Percentiles rank a stretch among this genome's conserved stretches.
phyloP scores from a whole-genome alignment of 2,113 vertebrate species.

The Murina feae region DNA sequence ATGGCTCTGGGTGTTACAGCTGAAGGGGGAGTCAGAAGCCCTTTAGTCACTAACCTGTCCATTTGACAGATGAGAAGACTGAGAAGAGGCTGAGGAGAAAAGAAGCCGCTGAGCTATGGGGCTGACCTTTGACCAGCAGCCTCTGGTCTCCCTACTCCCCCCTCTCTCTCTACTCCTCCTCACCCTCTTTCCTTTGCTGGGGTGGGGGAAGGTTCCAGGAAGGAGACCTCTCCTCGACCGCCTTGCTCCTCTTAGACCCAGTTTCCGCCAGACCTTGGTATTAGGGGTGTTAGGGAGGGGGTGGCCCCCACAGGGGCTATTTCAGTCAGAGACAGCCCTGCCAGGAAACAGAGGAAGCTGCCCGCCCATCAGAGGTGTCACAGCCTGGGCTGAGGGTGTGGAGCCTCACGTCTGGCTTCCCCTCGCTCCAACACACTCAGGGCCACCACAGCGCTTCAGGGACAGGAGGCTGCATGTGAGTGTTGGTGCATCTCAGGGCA shows the following conservation, averaged over 20 bases:
- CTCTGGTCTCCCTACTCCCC: background rate
- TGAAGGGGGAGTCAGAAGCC: background rate
- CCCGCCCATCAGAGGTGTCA: background rate
- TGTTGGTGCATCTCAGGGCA: background rate
- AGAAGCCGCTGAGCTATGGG: background rate
- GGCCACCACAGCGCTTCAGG: background rate
- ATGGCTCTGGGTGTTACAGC: background rate
- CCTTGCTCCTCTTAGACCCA: background rate
- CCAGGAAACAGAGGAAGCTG: conserved; percentile 62
- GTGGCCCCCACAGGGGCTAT: conserved; percentile 8
- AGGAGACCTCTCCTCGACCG: background rate
- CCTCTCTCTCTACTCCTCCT: background rate
- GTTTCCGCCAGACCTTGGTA: conserved; percentile 45
- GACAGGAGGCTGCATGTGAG: conserved; percentile 49
- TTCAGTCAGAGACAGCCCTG: conserved; percentile 49
- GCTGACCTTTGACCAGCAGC: background rate
- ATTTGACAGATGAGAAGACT: background rate
- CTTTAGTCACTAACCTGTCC: background rate
- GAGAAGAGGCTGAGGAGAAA: background rate
- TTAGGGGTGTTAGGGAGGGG: conserved; percentile 10
- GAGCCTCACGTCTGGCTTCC: background rate
- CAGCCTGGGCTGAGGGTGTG: background rate
- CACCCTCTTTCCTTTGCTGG: background rate
- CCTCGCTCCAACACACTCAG: background rate
- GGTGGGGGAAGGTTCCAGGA: conserved; percentile 27